Base-by-base conservation (phyloP, 2,113 vertebrate species). In the Vulpes lagopus region DNA sequence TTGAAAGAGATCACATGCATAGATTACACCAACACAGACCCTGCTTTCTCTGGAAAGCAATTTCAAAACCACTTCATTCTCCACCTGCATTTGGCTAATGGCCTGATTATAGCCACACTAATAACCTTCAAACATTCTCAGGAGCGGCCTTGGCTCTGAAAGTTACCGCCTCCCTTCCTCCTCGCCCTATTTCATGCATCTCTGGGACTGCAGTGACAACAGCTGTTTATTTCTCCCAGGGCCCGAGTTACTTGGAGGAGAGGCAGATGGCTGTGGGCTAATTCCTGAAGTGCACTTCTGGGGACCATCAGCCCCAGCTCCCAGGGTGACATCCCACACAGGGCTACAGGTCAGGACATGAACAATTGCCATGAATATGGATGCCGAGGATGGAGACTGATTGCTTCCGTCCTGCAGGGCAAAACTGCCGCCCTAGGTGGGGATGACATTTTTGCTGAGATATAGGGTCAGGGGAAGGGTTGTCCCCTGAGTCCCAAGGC, bases 221-320 rank as follows among this genome's bases (percentile, higher is more conserved):
- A 97, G 97, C 97, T 97, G 96, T 94, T 85, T 86, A 73, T 96
- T 85, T 81, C 96, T 98, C 97, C 87, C 87, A 85, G 96, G 95
- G 60, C 94, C 94, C 0, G 10, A 90, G 93, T 95, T 92, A 90
- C 97, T 94, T 76, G 94, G 87, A 98, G 94, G 92, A 95, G 91
- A 97, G 92, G 97, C 97, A 97, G 97, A 97, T 95, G 97, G 95
- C 92, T 92, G 69, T 90, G 90, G 96, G 76, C 92, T 97, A 80
- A 94, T 96, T 97, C 94, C 96, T 96, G 96, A 97, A 97, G 97
- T 95, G 65, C 59, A 89, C 96, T 97, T 97, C 90, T 92, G 97
- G 94, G 96, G 96, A 88, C 88, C 94, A 81, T 97, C 94, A 82
- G n/a, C 90, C 92, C 30, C 0, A 1, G 95, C 76, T 97, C 96